Base-by-base conservation (phyloP, 2,888 invertebrate genomes). In the Sphaerophoria rueppellii region DNA sequence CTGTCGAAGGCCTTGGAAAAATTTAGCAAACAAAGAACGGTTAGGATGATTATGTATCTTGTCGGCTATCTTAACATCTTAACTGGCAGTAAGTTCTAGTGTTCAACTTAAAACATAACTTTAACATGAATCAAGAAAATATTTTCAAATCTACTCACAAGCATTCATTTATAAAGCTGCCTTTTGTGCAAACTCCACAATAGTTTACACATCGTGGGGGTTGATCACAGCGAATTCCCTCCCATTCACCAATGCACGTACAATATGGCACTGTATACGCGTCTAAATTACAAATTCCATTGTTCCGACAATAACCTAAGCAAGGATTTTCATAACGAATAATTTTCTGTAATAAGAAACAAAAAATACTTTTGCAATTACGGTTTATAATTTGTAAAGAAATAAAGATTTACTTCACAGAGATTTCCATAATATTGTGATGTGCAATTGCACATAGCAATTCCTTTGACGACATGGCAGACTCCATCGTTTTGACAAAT, bases 321-420 rank as follows among this genome's bases (percentile, higher is more conserved):
- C 96, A 96, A 0, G 94, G 94, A 92, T 94, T 94, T 88, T 94
- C 93, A 87, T 93, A 93, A 0, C 94, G 93, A 76, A 95, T 93
- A 89, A 93, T 94, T 82, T 90, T 89, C 89, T 92, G 75, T 7
- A 89, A 58, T 54, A 14, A 5, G 7, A 16, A 40, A 48, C 5
- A 43, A 24, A 34, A 11, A 16, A 43, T 78, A 71, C 34, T 4
- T 37, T 0, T 43, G 4, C 9, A 11, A 43, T 3, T 43, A 9
- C 9, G 11, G 2, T 0, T 43, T 40, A 40, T 40, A 43, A 43
- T 43, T 4, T 43, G 12, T 43, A 12, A 9, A 12, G 3, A 6
- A 55, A 35, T 11, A 35, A 4, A 0, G 35, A 12, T 35, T 55
- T 73, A 89, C 92, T 87, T 93, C 93, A 89, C 95, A 95, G 69